A percentile compares a stretch with the other conserved stretches of the same genome.
These are phyloP conservation scores for Typhlichthys subterraneus DNA, from an alignment of 2,797 vertebrate species.

Conservation along the genomic window DNA sequence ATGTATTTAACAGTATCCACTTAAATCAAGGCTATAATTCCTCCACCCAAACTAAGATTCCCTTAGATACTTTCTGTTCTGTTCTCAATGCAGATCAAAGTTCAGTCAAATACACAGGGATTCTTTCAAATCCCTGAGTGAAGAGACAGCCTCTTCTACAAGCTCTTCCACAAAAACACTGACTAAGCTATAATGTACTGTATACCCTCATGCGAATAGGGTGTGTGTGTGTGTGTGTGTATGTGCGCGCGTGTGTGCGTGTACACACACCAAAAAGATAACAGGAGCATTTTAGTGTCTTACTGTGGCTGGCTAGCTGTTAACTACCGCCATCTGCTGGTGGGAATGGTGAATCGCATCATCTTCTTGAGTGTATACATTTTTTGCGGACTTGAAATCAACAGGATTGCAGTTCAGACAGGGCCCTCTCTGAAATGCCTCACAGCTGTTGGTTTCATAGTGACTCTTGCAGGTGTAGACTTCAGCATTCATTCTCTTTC, in stretches of 20 bases:
- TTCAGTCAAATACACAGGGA: constrained; percentile 47
- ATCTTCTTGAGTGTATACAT: not conserved
- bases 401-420: too few species aligned
- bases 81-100: constrained; percentile 66
- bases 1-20: too few species aligned
- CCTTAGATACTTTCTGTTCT: constrained; percentile 50
- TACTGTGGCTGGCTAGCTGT: constrained; percentile 15
- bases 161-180: constrained; percentile 54
- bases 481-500: too few species aligned
- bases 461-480: too few species aligned
- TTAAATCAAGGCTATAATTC: constrained; percentile 54
- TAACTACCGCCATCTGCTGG: constrained; percentile 66
- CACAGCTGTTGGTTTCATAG: too few species aligned
- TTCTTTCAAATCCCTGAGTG: constrained; percentile 33
- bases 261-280: not conserved
- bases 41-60: constrained; percentile 33
- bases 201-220: not conserved
- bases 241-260: too few species aligned
- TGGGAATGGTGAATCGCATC: constrained; percentile 26
- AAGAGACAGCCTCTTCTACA: constrained; percentile 48
- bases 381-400: too few species aligned
- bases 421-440: too few species aligned
- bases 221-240: not conserved
- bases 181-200: constrained; percentile 6
- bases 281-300: not conserved